Evolutionary conservation across 2,888 invertebrate species (phyloP).

Genomic region (Melangyna quadrimaculata): DNA sequence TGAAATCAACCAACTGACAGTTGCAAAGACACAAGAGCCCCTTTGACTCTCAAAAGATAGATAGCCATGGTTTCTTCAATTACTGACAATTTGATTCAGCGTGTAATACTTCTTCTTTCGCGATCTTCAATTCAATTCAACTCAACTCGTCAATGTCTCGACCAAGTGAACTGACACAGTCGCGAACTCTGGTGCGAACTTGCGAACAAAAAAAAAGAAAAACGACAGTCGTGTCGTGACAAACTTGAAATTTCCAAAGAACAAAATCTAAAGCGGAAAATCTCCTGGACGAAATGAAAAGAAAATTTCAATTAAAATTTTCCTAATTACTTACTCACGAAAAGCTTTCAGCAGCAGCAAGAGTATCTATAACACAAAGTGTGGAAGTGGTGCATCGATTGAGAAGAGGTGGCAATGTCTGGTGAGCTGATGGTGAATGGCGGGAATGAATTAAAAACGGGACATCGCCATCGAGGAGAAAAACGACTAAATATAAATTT

Average conservation of each 20-base stretch:
- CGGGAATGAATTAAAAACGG: neutral
- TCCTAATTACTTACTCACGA: constrained; percentile 66
- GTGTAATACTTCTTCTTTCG: neutral
- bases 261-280: constrained; percentile 35
- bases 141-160: neutral
- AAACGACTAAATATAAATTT: constrained; percentile 13
- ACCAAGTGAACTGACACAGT: neutral
- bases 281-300: constrained; percentile 27
- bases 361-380: neutral
- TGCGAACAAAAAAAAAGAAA: neutral
- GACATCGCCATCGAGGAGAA: neutral
- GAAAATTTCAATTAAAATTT: constrained; percentile 67
- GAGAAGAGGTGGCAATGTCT: neutral
- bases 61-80: constrained; percentile 16
- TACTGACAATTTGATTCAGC: constrained; percentile 20
- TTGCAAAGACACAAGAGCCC: constrained; percentile 18
- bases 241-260: neutral
- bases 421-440: neutral
- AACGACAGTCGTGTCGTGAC: constrained; percentile 42
- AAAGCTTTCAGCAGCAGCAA: constrained; percentile 4
- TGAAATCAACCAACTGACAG: constrained; percentile 43
- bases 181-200: neutral
- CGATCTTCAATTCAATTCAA: neutral
- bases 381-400: constrained; percentile 21
- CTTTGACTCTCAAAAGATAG: constrained; percentile 22